These are phyloP conservation scores for Muntiacus reevesi DNA, from an alignment of 2,113 vertebrate genomes.

Conservation along the genomic window DNA sequence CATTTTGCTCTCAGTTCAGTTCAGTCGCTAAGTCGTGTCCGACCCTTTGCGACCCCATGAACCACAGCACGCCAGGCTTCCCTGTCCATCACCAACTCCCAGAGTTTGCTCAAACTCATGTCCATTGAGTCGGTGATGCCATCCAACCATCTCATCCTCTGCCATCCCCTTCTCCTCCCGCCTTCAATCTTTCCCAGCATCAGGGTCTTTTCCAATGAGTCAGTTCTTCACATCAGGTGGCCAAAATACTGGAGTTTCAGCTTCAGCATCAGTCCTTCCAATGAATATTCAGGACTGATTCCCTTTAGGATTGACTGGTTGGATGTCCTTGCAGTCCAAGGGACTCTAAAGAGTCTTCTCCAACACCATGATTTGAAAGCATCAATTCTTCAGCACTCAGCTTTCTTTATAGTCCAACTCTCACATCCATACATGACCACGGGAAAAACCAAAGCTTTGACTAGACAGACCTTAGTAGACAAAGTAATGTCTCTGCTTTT, in stretches of 20 bases:
- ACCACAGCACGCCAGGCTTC: fast-evolving
- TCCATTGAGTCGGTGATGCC: fast-evolving
- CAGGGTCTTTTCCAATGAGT: not conserved
- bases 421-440: not conserved
- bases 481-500: not conserved
- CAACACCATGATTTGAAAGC: not conserved
- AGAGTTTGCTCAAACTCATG: not conserved
- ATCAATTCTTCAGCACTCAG: fast-evolving
- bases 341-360: not conserved
- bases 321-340: not conserved
- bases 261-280: not conserved
- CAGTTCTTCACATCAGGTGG: not conserved
- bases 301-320: not conserved
- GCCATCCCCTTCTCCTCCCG: not conserved
- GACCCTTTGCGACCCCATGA: not conserved
- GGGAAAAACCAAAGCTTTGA: not conserved
- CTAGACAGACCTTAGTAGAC: not conserved
- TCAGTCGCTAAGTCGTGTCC: fast-evolving
- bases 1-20: not conserved
- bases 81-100: not conserved
- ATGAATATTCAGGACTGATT: not conserved
- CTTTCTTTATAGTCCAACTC: not conserved
- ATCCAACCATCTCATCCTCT: not conserved
- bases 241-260: not conserved
- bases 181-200: not conserved